A percentile compares a stretch with the other conserved stretches of the same genome.
These are phyloP conservation scores for Psilopogon haemacephalus DNA, from an alignment of 2,113 vertebrate genomes.

Conservation along the genomic window DNA sequence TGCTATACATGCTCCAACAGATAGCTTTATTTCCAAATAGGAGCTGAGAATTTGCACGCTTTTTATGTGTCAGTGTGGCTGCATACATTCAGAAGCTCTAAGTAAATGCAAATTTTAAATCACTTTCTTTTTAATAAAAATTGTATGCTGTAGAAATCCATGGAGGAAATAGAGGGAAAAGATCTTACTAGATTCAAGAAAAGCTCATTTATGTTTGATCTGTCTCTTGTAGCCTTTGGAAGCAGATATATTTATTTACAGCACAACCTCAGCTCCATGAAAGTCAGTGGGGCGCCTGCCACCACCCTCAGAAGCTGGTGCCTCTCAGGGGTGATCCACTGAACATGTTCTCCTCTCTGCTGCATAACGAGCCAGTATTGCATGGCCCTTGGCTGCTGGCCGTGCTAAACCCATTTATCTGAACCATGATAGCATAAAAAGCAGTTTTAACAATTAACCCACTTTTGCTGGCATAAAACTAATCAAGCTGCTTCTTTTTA, in stretches of 20 bases:
- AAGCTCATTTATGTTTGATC: constrained; percentile 10
- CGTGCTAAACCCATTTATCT: constrained; percentile 34
- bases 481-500: constrained; percentile 22
- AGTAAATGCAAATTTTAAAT: background rate
- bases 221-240: constrained; percentile 8
- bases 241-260: constrained; percentile 34
- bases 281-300: constrained; percentile 20
- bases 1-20: background rate
- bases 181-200: background rate
- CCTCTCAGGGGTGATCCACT: background rate
- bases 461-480: constrained; percentile 28
- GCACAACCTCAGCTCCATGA: background rate
- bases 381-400: background rate
- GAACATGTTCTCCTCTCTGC: background rate
- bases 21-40: background rate
- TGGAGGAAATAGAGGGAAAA: background rate
- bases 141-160: background rate
- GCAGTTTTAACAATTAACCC: constrained; percentile 29
- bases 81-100: background rate
- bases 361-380: background rate
- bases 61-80: background rate
- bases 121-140: background rate
- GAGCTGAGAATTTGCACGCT: background rate
- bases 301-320: background rate
- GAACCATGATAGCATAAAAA: constrained; percentile 26